Conservation (phyloP, 2,113 vertebrate genomes). For the Labeo catla region DNA sequence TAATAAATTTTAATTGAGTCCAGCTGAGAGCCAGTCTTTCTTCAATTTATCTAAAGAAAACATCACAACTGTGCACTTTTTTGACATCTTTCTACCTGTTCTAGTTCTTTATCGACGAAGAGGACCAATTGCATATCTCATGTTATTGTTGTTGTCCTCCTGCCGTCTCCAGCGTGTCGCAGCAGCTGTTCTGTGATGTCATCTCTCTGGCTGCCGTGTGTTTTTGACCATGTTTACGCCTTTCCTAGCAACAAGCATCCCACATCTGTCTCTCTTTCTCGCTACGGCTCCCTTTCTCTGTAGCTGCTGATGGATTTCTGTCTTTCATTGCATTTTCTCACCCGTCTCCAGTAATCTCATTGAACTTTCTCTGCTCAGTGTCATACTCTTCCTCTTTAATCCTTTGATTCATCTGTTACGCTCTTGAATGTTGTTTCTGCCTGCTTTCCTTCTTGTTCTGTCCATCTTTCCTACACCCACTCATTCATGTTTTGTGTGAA, state of each 20-base stretch:
- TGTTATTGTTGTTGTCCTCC: slow-evolving; percentile 30
- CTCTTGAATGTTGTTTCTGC: not conserved
- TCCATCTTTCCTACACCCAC: slow-evolving; percentile 49
- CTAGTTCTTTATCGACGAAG: slow-evolving; percentile 49
- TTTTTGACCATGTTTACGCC: slow-evolving; percentile 74
- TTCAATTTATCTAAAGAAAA: not conserved
- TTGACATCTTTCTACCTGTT: slow-evolving; percentile 29
- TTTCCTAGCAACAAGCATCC: slow-evolving; percentile 72
- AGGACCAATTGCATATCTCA: not conserved
- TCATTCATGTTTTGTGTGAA: slow-evolving; percentile 35
- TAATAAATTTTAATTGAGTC: slow-evolving; percentile 43
- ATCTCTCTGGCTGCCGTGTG: slow-evolving; percentile 52
- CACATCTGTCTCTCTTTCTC: slow-evolving; percentile 70
- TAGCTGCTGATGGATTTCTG: slow-evolving; percentile 34
- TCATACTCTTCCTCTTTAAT: slow-evolving; percentile 23
- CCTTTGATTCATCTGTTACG: not conserved
- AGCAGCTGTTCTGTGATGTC: slow-evolving; percentile 73
- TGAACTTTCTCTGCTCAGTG: not conserved
- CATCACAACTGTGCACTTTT: not conserved
- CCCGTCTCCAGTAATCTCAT: not conserved
- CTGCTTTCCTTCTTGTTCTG: slow-evolving; percentile 1
- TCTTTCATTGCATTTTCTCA: not conserved
- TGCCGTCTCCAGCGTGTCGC: slow-evolving; percentile 50
- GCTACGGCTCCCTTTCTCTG: slow-evolving; percentile 50
- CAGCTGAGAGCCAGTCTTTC: slow-evolving; percentile 43